phyloP scores from a whole-genome alignment of 1,140 invertebrate genomes.

The Lepidurus packardi region DNA sequence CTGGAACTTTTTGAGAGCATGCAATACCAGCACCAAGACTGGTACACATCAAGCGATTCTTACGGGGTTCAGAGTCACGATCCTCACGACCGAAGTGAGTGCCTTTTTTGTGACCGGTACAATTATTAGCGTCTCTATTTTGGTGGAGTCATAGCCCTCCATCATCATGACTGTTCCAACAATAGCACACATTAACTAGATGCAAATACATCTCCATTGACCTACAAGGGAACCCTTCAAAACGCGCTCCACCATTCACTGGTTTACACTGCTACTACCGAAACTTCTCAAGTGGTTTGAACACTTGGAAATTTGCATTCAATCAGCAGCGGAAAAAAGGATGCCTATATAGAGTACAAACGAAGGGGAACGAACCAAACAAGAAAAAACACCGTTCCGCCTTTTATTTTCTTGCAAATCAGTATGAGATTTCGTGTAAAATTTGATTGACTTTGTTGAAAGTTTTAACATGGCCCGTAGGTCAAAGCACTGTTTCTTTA shows the following conservation, averaged over 20 bases:
- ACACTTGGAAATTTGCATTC: not conserved
- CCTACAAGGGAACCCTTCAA: not conserved
- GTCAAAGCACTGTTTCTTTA: no score
- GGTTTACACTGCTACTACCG: not conserved
- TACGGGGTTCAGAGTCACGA: not conserved
- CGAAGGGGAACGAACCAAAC: no score
- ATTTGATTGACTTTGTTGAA: no score
- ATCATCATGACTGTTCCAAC: not conserved
- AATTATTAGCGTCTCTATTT: conserved; percentile 20
- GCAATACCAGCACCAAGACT: not conserved
- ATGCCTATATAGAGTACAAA: no score
- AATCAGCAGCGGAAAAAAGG: not conserved
- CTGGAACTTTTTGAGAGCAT: not conserved
- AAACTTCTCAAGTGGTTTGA: not conserved
- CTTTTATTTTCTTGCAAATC: no score
- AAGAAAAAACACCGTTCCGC: no score
- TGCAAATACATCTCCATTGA: not conserved
- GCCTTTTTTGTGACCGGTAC: not conserved
- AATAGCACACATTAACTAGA: conserved; percentile 11
- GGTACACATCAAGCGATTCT: not conserved
- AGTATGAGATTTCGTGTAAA: no score
- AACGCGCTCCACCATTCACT: not conserved
- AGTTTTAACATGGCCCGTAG: no score
- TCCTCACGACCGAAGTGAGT: conserved; percentile 12
- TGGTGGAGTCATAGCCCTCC: conserved; percentile 9